Conservation (phyloP, 2,797 vertebrate genomes). For the Naso thynnoides region DNA sequence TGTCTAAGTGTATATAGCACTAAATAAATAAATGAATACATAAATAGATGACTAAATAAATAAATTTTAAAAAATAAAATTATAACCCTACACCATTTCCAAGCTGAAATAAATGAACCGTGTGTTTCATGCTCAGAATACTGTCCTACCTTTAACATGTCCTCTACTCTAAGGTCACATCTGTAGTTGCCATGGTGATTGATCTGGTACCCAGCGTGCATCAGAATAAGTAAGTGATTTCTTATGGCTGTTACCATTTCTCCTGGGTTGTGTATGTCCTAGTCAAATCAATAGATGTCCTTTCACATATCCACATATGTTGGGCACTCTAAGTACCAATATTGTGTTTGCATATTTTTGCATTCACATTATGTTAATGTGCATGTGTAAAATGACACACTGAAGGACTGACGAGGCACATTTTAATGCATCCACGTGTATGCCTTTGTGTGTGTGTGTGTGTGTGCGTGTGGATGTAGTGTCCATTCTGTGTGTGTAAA, state of each 20-base stretch:
- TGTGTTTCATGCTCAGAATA: conserved; percentile 7
- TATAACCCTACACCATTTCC: not conserved
- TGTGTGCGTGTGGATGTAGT: conserved; percentile 2
- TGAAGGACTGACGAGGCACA: not conserved
- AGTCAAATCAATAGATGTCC: conserved; percentile 36
- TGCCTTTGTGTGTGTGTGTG: not conserved
- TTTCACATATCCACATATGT: not conserved
- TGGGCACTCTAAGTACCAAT: not conserved
- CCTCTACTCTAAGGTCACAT: conserved; percentile 49
- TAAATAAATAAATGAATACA: not conserved
- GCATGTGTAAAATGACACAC: not conserved
- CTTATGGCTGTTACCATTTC: conserved; percentile 2
- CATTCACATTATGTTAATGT: not conserved
- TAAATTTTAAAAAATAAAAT: not conserved
- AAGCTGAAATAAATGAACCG: conserved; percentile 1
- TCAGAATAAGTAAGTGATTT: conserved; percentile 38
- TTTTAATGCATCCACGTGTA: not conserved
- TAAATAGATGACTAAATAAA: not conserved
- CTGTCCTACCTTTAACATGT: conserved; percentile 11
- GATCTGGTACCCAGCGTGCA: not conserved
- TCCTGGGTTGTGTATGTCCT: conserved; percentile 5
- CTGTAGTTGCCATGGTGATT: conserved; percentile 59
- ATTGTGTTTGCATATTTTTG: not conserved
- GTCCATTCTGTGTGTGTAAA: not conserved
- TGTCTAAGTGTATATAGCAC: not conserved